phyloP scores from a whole-genome alignment of 2,113 vertebrate genomes.

The Peromyscus maniculatus region DNA sequence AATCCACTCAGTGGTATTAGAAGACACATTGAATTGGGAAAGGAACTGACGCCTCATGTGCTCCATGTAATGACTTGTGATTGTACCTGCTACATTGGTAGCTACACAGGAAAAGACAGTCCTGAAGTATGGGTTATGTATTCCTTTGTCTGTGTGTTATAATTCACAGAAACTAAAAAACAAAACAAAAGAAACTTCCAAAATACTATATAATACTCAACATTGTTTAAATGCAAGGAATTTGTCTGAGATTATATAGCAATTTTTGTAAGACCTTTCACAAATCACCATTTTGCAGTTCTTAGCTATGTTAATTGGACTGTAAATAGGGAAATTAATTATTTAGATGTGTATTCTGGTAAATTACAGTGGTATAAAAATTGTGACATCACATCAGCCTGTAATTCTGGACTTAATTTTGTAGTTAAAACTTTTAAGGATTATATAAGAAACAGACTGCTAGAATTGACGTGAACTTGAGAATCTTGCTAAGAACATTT shows the following conservation, averaged over 20 bases:
- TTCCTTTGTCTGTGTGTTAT: not conserved
- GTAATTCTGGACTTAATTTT: constrained; percentile 75
- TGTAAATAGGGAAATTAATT: constrained; percentile 41
- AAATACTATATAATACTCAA: not conserved
- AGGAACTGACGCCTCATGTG: not conserved
- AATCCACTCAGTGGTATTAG: not conserved
- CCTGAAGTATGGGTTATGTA: not conserved
- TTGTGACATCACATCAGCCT: constrained; percentile 66
- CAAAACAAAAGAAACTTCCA: not conserved
- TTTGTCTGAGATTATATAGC: not conserved
- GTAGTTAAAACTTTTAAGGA: constrained; percentile 81
- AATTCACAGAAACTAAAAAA: not conserved
- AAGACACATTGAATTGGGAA: not conserved
- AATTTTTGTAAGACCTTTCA: not conserved
- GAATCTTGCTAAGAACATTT: constrained; percentile 73
- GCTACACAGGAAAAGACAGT: not conserved
- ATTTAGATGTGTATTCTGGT: constrained; percentile 33
- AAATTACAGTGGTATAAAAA: constrained; percentile 44
- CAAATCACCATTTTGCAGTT: not conserved
- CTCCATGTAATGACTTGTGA: not conserved
- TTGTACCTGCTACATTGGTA: not conserved
- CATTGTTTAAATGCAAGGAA: not conserved
- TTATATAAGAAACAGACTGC: constrained; percentile 74
- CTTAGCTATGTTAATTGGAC: not conserved
- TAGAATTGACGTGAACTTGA: constrained; percentile 77